Evolutionary conservation across 2,797 vertebrate genomes (phyloP).

Genomic region (Macropodus opercularis): DNA sequence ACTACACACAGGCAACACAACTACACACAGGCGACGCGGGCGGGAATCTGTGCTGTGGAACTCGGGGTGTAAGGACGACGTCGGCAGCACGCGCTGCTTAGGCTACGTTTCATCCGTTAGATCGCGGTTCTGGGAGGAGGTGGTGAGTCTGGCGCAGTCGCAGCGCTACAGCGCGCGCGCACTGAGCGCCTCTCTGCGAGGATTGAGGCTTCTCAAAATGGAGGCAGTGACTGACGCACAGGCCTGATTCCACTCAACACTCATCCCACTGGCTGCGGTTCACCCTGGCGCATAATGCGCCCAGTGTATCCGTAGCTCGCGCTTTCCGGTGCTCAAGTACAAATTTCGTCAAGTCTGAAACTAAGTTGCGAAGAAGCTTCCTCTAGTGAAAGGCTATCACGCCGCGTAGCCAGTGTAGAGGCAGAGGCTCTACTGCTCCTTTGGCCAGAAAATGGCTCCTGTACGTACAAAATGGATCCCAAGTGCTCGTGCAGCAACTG

Average conservation of each 20-base stretch:
- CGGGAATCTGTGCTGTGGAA: too few relatives aligned
- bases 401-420: not conserved
- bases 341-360: not conserved
- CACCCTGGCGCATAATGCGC: not conserved
- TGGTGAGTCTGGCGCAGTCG: constrained; percentile 40
- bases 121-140: constrained; percentile 3
- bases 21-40: not conserved
- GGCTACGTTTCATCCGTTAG: not conserved
- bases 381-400: not conserved
- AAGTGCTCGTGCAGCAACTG: not conserved
- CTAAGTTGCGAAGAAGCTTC: not conserved
- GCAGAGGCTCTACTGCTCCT: too few relatives aligned
- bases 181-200: constrained; percentile 23
- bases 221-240: constrained; percentile 39
- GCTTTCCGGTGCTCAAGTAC: not conserved
- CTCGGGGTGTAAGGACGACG: not conserved
- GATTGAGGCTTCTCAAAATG: constrained; percentile 63
- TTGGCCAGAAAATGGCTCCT: constrained; percentile 66
- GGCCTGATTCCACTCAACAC: constrained; percentile 29
- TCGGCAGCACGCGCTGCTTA: not conserved
- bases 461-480: constrained; percentile 59
- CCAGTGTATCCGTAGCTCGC: not conserved
- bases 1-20: not conserved
- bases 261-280: constrained; percentile 7
- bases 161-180: constrained; percentile 30